phyloP scores from a whole-genome alignment of 2,113 vertebrate species.

The Rhinogobius similis region DNA sequence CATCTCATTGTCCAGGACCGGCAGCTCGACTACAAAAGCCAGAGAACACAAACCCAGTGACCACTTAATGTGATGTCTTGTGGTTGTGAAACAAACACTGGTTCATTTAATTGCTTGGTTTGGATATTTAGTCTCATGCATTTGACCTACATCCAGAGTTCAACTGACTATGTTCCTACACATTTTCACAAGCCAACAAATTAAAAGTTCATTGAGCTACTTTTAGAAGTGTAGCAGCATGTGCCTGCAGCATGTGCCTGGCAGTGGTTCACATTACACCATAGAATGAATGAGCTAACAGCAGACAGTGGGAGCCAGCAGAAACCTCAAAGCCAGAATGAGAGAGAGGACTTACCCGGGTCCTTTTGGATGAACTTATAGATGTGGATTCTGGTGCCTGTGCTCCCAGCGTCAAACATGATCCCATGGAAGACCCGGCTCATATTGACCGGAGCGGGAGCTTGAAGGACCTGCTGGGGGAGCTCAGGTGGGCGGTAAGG shows the following conservation, averaged over 20 bases:
- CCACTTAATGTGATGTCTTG: background rate
- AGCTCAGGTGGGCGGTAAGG: constrained; percentile 28
- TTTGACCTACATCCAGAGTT: constrained; percentile 42
- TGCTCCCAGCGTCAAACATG: constrained; percentile 98
- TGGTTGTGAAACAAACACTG: constrained; percentile 7
- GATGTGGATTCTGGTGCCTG: constrained; percentile 95
- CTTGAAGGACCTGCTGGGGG: constrained; percentile 26
- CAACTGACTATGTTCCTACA: constrained; percentile 45
- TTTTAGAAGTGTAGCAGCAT: constrained; percentile 47
- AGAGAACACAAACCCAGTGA: constrained; percentile 20
- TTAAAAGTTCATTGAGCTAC: constrained; percentile 52
- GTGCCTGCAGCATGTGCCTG: constrained; percentile 34
- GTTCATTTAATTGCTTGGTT: constrained; percentile 17
- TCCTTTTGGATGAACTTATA: constrained; percentile 94
- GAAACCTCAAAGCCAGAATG: constrained; percentile 15
- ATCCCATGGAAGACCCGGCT: constrained; percentile 87
- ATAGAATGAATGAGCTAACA: constrained; percentile 61
- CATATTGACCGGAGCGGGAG: constrained; percentile 63
- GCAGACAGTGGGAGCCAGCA: constrained; percentile 52
- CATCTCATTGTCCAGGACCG: constrained; percentile 90
- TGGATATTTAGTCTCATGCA: constrained; percentile 20
- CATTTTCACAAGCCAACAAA: constrained; percentile 59
- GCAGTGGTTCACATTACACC: constrained; percentile 61
- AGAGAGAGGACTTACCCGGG: constrained; percentile 76
- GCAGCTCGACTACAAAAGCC: constrained; percentile 79